These are phyloP conservation scores for Drosophila crucigera DNA, from an alignment of 2,888 invertebrate species.

Conservation along the genomic window DNA sequence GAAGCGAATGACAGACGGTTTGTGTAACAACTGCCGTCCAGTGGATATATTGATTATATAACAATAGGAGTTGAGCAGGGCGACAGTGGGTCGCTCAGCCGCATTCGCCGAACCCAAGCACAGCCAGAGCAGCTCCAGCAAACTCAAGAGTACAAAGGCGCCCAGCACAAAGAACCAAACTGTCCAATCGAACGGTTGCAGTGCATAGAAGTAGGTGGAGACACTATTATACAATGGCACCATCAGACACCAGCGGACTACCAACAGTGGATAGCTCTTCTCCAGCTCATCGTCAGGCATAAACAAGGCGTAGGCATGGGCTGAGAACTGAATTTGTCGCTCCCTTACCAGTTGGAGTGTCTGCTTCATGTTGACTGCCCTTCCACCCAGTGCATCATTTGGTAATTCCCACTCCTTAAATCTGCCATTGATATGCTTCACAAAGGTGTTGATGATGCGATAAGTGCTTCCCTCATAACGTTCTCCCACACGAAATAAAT, in stretches of 20 bases:
- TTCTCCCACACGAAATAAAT: slow-evolving; percentile 61
- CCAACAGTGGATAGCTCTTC: slow-evolving; percentile 76
- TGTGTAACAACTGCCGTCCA: slow-evolving; percentile 32
- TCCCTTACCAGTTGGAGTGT: slow-evolving; percentile 70
- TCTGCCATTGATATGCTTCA: slow-evolving; percentile 66
- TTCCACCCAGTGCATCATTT: slow-evolving; percentile 47
- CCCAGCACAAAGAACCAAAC: slow-evolving; percentile 69
- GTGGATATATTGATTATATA: slow-evolving; percentile 70
- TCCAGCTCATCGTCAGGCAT: slow-evolving; percentile 66
- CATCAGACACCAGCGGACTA: slow-evolving; percentile 82
- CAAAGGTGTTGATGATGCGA: slow-evolving; percentile 61
- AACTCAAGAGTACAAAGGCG: slow-evolving; percentile 39
- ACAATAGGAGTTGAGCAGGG: slow-evolving; percentile 59
- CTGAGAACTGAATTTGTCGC: slow-evolving; percentile 59
- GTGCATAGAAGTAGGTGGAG: slow-evolving; percentile 72
- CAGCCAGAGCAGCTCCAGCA: slow-evolving; percentile 62
- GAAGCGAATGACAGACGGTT: slow-evolving; percentile 54
- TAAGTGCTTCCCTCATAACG: slow-evolving; percentile 63
- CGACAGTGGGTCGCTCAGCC: not conserved
- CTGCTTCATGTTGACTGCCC: slow-evolving; percentile 72
- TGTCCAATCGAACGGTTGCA: slow-evolving; percentile 69
- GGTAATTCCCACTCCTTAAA: slow-evolving; percentile 50
- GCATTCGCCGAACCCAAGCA: slow-evolving; percentile 1
- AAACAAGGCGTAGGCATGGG: slow-evolving; percentile 79
- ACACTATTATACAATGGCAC: slow-evolving; percentile 73